These are phyloP conservation scores for Drosophila baimaii DNA, from an alignment of 1,140 invertebrate genomes.

Conservation along the genomic window DNA sequence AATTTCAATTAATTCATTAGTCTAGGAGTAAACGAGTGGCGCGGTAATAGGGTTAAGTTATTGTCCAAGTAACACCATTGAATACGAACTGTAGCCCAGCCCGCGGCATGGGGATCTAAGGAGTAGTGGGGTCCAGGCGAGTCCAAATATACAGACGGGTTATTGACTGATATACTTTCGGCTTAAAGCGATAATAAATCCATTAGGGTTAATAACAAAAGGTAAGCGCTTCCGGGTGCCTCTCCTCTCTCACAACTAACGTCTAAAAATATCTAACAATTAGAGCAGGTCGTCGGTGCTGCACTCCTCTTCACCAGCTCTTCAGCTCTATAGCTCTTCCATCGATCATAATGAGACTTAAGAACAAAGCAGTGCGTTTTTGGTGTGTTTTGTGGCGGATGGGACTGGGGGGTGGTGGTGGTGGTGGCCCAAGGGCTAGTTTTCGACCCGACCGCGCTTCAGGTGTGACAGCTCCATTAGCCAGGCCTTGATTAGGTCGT, in stretches of 20 bases:
- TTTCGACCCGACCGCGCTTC: slow-evolving; percentile 62
- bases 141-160: slow-evolving; percentile 42
- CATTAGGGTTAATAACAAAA: slow-evolving; percentile 69
- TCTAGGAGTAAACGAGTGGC: slow-evolving; percentile 46
- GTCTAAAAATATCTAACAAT: slow-evolving; percentile 79
- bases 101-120: slow-evolving; percentile 10
- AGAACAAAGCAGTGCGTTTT: slow-evolving; percentile 66
- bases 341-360: slow-evolving; percentile 41
- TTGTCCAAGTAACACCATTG: slow-evolving; percentile 59
- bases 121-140: slow-evolving; percentile 29
- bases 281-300: slow-evolving; percentile 52
- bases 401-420: slow-evolving; percentile 3
- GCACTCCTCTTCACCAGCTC: slow-evolving; percentile 5
- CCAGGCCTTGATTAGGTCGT: slow-evolving; percentile 91
- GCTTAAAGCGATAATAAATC: slow-evolving; percentile 70
- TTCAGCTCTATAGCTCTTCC: slow-evolving; percentile 9
- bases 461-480: slow-evolving; percentile 84
- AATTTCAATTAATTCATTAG: slow-evolving; percentile 25
- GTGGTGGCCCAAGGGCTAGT: slow-evolving; percentile 37
- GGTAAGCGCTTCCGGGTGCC: slow-evolving; percentile 44
- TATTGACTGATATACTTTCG: slow-evolving; percentile 57
- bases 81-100: slow-evolving; percentile 34
- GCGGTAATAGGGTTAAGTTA: slow-evolving; percentile 40
- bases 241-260: slow-evolving; percentile 51
- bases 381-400: slow-evolving; percentile 42